Evolutionary conservation across 53 echinoderm and acorn worm genomes (phyloP).

Genomic region (Crossaster papposus): DNA sequence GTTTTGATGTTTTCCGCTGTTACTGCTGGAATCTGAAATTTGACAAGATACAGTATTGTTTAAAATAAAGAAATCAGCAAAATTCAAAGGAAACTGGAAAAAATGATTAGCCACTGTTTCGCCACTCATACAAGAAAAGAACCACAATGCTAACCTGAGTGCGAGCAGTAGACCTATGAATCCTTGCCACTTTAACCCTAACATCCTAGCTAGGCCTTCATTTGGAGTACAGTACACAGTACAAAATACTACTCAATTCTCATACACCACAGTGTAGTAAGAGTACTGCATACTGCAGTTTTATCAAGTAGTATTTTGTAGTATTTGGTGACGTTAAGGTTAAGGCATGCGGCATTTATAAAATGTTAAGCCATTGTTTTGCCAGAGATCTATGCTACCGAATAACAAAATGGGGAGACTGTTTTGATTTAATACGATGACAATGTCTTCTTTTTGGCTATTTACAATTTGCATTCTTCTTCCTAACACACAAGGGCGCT

Average conservation of each 20-base stretch:
- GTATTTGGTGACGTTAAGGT: too few relatives aligned
- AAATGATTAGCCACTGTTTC: not conserved
- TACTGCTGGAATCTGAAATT: slow-evolving; percentile 15
- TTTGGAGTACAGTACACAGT: too few relatives aligned
- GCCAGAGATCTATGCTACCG: not conserved
- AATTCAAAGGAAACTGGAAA: not conserved
- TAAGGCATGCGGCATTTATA: not conserved
- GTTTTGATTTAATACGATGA: not conserved
- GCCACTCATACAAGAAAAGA: not conserved
- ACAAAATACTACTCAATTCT: too few relatives aligned
- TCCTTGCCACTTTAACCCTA: not conserved
- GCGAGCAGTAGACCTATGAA: not conserved
- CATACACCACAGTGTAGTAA: too few relatives aligned
- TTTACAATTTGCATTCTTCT: not conserved
- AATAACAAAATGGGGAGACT: not conserved
- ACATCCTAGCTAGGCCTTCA: too few relatives aligned
- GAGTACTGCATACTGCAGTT: too few relatives aligned
- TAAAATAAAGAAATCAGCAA: not conserved
- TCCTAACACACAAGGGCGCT: not conserved
- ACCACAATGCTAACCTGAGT: not conserved
- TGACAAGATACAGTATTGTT: slow-evolving; percentile 12
- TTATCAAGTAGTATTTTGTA: too few relatives aligned
- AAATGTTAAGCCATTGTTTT: not conserved
- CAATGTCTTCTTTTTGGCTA: not conserved
- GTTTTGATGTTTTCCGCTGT: slow-evolving; percentile 17